Base-by-base conservation (phyloP, 2,797 vertebrate species). In the Orientallactaga sibirica region DNA sequence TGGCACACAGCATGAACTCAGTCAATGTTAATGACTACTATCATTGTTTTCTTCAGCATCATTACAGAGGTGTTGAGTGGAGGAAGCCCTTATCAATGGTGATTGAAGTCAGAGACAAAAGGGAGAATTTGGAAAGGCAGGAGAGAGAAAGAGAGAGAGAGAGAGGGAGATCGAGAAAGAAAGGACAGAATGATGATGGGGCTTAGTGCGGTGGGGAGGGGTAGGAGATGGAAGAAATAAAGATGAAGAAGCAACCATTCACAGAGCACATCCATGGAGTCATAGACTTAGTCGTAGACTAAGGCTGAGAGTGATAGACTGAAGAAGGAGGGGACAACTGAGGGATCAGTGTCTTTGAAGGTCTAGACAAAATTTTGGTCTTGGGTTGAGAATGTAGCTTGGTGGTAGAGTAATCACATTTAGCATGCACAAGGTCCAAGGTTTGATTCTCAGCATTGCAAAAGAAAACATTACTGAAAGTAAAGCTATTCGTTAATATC, bases 401-500 rank as follows among this genome's bases (percentile, higher is more conserved):
- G 19, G 16, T n/a, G 37, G 76, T 58, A 61, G n/a, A n/a, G 18
- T 33, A 29, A 33, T 18, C 22, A 29, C 22, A 29, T 19, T 61
- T 79, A 20, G 7, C n/a, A 61, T 33, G 43, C 41, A 27, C 25
- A 27, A 71, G 33, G n/a, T 11, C n/a, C 20, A 37, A 19, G n/a
- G 37, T 82, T 43, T 43, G 41, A 82, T 29, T 14, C 29, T 37
- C 8, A 29, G 62, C 3, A 33, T 15, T 66, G 7, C 15, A 66
- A 43, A 66, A 27, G 20, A 12, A 75, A 25, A 33, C 33, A 43
- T 76, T 83, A 70, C 83, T 62, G 71, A 84, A 84, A 83, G 9
- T 87, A 67, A 92, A 91, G 48, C n/a, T 41, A 77, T 14, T 48
- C 37, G 74, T 86, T 78, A 81, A 67, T 71, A 52, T 24, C 61